Percentiles rank a stretch among this genome's conserved stretches.
Conservation (phyloP, 2,888 invertebrate species). For the Drosophila rubida region DNA sequence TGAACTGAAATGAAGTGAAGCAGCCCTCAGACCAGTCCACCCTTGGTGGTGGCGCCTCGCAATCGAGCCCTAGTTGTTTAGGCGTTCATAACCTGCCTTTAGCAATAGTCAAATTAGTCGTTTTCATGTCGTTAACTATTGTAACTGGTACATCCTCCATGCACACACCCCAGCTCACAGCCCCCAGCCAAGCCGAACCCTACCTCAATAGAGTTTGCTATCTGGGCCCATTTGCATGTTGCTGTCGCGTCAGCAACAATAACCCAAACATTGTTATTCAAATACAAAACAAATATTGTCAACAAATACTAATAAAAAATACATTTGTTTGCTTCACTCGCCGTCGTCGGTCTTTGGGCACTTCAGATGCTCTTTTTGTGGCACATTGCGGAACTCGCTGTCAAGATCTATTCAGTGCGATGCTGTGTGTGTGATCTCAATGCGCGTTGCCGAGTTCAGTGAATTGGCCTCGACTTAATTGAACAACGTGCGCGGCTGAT, state of each 20-base stretch:
- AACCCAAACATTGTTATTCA: conserved; percentile 60
- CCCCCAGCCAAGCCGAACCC: conserved; percentile 1
- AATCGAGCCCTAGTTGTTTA: conserved; percentile 17
- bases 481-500: conserved; percentile 38
- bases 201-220: background rate
- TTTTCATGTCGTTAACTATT: conserved; percentile 78
- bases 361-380: conserved; percentile 9
- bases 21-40: background rate
- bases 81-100: conserved; percentile 22
- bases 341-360: background rate
- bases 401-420: background rate
- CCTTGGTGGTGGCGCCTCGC: background rate
- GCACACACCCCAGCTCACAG: background rate
- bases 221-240: conserved; percentile 52
- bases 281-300: conserved; percentile 64
- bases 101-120: conserved; percentile 72
- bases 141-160: conserved; percentile 74
- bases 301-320: conserved; percentile 41
- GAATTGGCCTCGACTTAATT: conserved; percentile 52
- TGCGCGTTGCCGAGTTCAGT: conserved; percentile 16
- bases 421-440: conserved; percentile 6
- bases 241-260: conserved; percentile 66
- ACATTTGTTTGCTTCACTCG: background rate
- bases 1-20: conserved; percentile 25
- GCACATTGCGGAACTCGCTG: background rate